Conservation (phyloP, 2,797 vertebrate genomes). For the Microcaecilia unicolor region DNA sequence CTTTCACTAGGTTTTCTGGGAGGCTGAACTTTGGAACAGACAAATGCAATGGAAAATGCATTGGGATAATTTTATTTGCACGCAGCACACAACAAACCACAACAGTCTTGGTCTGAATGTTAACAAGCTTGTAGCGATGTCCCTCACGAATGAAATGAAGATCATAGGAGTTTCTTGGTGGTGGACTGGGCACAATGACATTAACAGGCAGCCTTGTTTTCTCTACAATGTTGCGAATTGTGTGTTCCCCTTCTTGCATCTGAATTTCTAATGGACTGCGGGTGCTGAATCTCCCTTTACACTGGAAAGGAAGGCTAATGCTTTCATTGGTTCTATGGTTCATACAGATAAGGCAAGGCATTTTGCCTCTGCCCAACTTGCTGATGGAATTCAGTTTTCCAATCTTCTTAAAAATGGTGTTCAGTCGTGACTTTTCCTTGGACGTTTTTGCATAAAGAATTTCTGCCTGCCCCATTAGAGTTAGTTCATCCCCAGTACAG, state of each 20-base stretch:
- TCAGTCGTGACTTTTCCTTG: constrained; percentile 89
- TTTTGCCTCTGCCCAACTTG: constrained; percentile 88
- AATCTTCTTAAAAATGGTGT: constrained; percentile 95
- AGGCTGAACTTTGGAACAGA: constrained; percentile 76
- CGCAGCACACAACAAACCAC: constrained; percentile 86
- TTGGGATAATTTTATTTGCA: constrained; percentile 80
- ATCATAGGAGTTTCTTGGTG: constrained; percentile 90
- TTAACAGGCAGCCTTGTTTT: constrained; percentile 93
- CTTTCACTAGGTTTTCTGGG: constrained; percentile 81
- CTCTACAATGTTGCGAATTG: constrained; percentile 92
- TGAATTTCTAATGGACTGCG: constrained; percentile 91
- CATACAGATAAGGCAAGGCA: constrained; percentile 98
- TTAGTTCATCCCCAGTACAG: constrained; percentile 90
- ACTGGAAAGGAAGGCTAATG: constrained; percentile 95
- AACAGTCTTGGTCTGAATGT: constrained; percentile 96
- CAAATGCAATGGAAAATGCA: constrained; percentile 87
- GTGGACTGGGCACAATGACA: constrained; percentile 80
- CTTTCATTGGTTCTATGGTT: constrained; percentile 98
- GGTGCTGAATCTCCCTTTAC: constrained; percentile 92
- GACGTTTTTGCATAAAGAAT: constrained; percentile 93
- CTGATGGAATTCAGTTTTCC: constrained; percentile 93
- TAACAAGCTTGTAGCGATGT: constrained; percentile 94
- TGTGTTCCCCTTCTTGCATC: constrained; percentile 97
- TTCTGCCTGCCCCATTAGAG: constrained; percentile 96
- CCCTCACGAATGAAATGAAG: constrained; percentile 92